Evolutionary conservation across 1,140 invertebrate genomes (phyloP).

Genomic region (Drosophila tristis): DNA sequence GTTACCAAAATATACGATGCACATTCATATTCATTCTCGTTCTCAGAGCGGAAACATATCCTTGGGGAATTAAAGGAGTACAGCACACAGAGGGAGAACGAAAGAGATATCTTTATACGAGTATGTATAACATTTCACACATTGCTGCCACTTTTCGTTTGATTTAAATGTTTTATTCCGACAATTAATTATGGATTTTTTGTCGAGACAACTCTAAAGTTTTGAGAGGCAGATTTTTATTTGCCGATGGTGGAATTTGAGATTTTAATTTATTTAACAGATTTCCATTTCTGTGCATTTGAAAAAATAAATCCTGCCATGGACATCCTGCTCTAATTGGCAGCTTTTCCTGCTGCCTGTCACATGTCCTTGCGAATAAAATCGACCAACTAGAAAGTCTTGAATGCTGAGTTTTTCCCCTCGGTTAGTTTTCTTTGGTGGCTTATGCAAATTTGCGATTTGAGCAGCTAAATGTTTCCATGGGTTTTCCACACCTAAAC

Average conservation of each 20-base stretch:
- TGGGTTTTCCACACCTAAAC: slow-evolving; percentile 15
- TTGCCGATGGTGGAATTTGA: neutral
- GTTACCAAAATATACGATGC: slow-evolving; percentile 48
- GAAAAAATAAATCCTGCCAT: slow-evolving; percentile 19
- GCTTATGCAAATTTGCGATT: slow-evolving; percentile 34
- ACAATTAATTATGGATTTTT: slow-evolving; percentile 51
- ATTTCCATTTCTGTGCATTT: slow-evolving; percentile 27
- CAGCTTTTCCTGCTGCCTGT: slow-evolving; percentile 32
- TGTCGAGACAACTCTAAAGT: neutral
- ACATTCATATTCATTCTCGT: slow-evolving; percentile 57
- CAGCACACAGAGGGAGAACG: slow-evolving; percentile 5
- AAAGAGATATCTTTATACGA: neutral
- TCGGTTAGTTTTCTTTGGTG: slow-evolving; percentile 1
- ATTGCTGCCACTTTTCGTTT: slow-evolving; percentile 23
- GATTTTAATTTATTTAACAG: slow-evolving; percentile 34
- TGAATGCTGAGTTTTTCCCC: slow-evolving; percentile 2
- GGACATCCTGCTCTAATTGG: slow-evolving; percentile 45
- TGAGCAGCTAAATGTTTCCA: slow-evolving; percentile 34
- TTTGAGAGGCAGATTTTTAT: slow-evolving; percentile 19
- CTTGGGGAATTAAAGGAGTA: slow-evolving; percentile 38
- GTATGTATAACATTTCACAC: slow-evolving; percentile 22
- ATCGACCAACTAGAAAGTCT: neutral
- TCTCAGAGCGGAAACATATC: slow-evolving; percentile 46
- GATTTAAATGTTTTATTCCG: slow-evolving; percentile 17
- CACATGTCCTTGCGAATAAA: slow-evolving; percentile 12